phyloP scores from a whole-genome alignment of 2,888 invertebrate species.

The Nymphalis c-album region DNA sequence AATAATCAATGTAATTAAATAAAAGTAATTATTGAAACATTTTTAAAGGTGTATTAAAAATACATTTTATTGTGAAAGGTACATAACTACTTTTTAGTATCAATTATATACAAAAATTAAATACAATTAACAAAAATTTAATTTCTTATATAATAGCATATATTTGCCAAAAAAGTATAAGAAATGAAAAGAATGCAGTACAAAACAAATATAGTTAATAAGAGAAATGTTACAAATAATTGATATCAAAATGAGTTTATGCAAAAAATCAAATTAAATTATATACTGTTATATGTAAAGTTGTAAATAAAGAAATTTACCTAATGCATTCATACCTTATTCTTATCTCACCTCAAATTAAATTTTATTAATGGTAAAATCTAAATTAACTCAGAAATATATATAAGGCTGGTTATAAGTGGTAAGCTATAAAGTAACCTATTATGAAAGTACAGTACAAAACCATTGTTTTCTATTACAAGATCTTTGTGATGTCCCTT shows the following conservation, averaged over 20 bases:
- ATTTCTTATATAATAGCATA: slow-evolving; percentile 23
- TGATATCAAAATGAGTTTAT: slow-evolving; percentile 9
- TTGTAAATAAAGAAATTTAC: slow-evolving; percentile 2
- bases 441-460: slow-evolving; percentile 9
- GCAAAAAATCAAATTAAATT: neutral
- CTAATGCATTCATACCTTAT: neutral
- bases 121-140: slow-evolving; percentile 51
- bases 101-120: slow-evolving; percentile 79
- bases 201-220: slow-evolving; percentile 11
- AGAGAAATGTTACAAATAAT: slow-evolving; percentile 8
- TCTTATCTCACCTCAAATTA: neutral
- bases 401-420: neutral
- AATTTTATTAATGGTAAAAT: neutral
- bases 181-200: slow-evolving; percentile 12
- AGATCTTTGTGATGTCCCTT: slow-evolving; percentile 18
- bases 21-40: slow-evolving; percentile 45
- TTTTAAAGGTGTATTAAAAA: slow-evolving; percentile 78
- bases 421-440: neutral
- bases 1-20: slow-evolving; percentile 19
- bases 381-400: neutral
- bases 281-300: slow-evolving; percentile 1
- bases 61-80: slow-evolving; percentile 80
- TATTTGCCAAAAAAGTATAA: slow-evolving; percentile 22
- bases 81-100: slow-evolving; percentile 76
- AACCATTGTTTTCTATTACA: neutral